phyloP scores from a whole-genome alignment of 2,888 invertebrate species.

The Pterostichus madidus region DNA sequence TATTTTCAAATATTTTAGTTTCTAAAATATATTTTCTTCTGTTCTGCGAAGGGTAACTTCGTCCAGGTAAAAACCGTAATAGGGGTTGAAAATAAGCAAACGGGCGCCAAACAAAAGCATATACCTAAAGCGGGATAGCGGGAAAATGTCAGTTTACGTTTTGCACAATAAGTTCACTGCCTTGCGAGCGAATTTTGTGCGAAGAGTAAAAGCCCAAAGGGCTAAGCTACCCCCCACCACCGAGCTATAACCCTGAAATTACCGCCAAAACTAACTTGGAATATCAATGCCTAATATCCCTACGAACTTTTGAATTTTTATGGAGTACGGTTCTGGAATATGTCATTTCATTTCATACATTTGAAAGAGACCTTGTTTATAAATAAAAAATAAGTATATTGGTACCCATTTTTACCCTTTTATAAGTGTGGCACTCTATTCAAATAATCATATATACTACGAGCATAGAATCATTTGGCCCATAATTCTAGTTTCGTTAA shows the following conservation, averaged over 20 bases:
- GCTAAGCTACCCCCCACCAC: neutral
- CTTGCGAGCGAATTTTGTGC: neutral
- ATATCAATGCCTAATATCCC: slow-evolving; percentile 18
- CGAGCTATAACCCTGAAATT: neutral
- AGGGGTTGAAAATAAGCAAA: slow-evolving; percentile 4
- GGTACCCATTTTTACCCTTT: no score
- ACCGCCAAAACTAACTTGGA: slow-evolving; percentile 11
- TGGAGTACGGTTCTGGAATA: neutral
- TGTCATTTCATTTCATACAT: no score
- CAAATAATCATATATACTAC: no score
- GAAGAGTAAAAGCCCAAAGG: slow-evolving; percentile 5
- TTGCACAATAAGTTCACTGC: slow-evolving; percentile 30
- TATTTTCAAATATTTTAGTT: no score
- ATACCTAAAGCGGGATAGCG: neutral
- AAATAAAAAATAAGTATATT: no score
- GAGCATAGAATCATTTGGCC: no score
- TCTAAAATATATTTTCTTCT: no score
- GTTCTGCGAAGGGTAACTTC: no score
- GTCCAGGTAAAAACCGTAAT: no score
- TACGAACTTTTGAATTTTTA: slow-evolving; percentile 2
- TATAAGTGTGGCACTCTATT: no score
- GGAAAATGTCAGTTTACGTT: slow-evolving; percentile 40
- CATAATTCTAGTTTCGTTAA: no score
- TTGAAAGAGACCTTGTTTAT: no score
- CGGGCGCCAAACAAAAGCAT: slow-evolving; percentile 28